Percentiles rank a stretch among this genome's conserved stretches.
Conservation (phyloP, 2,797 vertebrate species). For the Psittacula echo region DNA sequence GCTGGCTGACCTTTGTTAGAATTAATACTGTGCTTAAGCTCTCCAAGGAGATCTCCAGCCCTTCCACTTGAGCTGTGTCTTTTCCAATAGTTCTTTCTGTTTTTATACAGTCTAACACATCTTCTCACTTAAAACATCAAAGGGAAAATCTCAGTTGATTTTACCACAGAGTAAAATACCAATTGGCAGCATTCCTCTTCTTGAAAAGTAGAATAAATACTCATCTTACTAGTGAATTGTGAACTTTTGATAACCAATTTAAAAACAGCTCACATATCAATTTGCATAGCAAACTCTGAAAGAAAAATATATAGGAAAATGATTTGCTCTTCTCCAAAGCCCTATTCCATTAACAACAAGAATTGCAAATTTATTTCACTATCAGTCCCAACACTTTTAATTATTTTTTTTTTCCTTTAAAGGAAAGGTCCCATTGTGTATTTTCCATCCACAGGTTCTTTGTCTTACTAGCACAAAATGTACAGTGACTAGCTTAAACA, state of each 20-base stretch:
- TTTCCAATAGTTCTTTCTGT: not conserved
- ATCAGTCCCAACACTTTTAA: not conserved
- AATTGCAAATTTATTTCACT: not conserved
- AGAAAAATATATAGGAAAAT: not conserved
- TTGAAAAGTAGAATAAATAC: not conserved
- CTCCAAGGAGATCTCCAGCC: not conserved
- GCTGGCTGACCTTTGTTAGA: not conserved
- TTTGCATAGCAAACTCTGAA: not conserved
- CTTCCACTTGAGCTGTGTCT: not conserved
- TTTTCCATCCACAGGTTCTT: not conserved
- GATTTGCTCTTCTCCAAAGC: not conserved
- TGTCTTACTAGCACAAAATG: not conserved
- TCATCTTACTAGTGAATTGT: not conserved
- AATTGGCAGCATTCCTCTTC: not conserved
- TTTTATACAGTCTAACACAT: not conserved
- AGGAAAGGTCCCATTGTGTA: not conserved
- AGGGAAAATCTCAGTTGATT: not conserved
- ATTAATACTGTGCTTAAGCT: not conserved
- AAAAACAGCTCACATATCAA: not conserved
- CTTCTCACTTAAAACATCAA: not conserved
- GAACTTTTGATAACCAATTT: not conserved
- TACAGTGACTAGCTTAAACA: not conserved
- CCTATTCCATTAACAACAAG: not conserved
- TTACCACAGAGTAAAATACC: not conserved
- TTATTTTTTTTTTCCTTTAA: not conserved